phyloP scores from a whole-genome alignment of 2,797 vertebrate species.

The Leptoclinus maculatus region DNA sequence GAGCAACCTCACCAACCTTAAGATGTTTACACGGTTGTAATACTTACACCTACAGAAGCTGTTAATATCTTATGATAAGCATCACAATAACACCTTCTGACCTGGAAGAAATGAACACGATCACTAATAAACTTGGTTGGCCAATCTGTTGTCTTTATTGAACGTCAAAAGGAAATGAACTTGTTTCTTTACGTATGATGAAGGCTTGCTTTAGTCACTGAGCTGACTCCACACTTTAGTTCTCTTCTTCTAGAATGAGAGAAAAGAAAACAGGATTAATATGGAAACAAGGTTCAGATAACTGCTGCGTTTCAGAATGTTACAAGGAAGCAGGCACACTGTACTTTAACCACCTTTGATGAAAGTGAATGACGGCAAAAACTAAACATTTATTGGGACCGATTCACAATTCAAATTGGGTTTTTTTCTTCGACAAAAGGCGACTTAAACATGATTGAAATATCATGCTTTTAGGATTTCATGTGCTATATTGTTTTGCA shows the following conservation, averaged over 20 bases:
- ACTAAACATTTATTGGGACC: too few relatives aligned
- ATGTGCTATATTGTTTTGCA: neutral
- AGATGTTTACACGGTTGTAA: neutral
- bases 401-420: neutral
- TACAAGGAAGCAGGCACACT: too few relatives aligned
- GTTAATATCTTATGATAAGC: neutral
- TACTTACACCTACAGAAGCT: too few relatives aligned
- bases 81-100: neutral
- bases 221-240: constrained; percentile 50
- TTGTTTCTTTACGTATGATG: constrained; percentile 8
- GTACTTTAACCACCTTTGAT: neutral
- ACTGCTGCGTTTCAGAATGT: neutral
- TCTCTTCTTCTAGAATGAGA: constrained; percentile 72
- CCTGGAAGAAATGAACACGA: neutral
- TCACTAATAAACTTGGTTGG: neutral
- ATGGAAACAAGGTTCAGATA: neutral
- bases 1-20: neutral
- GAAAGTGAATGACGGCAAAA: too few relatives aligned
- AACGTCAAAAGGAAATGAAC: constrained; percentile 27
- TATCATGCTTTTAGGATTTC: neutral
- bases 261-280: neutral
- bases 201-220: constrained; percentile 50
- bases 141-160: constrained; percentile 65
- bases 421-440: too few relatives aligned
- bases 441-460: neutral